Conservation (phyloP, 2,113 vertebrate genomes). For the Microtus pennsylvanicus region DNA sequence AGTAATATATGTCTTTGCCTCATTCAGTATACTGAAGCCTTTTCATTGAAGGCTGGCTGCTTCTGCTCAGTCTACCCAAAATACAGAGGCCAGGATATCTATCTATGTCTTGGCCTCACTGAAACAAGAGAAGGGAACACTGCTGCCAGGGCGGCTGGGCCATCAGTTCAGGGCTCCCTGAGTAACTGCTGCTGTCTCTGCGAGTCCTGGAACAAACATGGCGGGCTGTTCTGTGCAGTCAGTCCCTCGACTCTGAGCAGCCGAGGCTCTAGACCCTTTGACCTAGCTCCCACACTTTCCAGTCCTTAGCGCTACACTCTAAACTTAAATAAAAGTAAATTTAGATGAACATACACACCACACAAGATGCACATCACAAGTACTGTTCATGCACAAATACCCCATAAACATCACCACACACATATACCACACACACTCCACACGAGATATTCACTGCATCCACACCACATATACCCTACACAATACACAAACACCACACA, state of each 20-base stretch:
- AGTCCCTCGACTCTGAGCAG: neutral
- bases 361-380: neutral
- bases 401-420: neutral
- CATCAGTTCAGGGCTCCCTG: fast-evolving
- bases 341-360: neutral
- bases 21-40: fast-evolving
- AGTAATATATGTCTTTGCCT: neutral
- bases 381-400: too few relatives aligned
- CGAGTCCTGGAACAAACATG: fast-evolving
- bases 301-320: too few relatives aligned
- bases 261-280: neutral
- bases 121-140: too few relatives aligned
- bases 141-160: fast-evolving
- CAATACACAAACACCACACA: neutral
- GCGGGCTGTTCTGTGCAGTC: neutral
- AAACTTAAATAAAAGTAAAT: neutral
- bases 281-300: neutral
- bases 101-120: fast-evolving
- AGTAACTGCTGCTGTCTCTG: fast-evolving
- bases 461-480: neutral
- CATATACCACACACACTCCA: neutral
- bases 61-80: neutral
- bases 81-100: neutral
- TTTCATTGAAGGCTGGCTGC: neutral
- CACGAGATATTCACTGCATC: neutral